A percentile compares a stretch with the other conserved stretches of the same genome.
Conservation (phyloP, 1,140 invertebrate species). For the Zaprionus tsacasi region DNA sequence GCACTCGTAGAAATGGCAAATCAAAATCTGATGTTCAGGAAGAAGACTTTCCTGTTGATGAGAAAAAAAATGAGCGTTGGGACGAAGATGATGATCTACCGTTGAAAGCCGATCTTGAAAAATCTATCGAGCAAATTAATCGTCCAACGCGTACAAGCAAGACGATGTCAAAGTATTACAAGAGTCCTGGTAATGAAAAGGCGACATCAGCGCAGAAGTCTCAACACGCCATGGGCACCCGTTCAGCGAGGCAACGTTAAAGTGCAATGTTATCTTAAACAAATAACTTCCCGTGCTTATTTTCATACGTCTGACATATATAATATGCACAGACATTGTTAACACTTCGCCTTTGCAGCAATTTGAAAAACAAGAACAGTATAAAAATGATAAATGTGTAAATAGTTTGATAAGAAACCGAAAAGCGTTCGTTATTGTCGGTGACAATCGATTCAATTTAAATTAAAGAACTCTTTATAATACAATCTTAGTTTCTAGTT, state of each 20-base stretch:
- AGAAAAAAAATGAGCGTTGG: slow-evolving; percentile 56
- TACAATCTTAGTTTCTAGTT: not conserved
- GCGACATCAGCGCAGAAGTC: slow-evolving; percentile 46
- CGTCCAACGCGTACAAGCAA: slow-evolving; percentile 74
- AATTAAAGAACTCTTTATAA: not conserved
- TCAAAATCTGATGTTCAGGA: slow-evolving; percentile 46
- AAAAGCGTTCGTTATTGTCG: slow-evolving; percentile 6
- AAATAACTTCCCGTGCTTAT: not conserved
- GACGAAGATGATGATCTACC: slow-evolving; percentile 73
- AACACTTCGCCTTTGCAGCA: slow-evolving; percentile 6
- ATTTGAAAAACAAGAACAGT: slow-evolving; percentile 24
- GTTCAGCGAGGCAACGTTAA: slow-evolving; percentile 65
- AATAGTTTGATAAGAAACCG: slow-evolving; percentile 58
- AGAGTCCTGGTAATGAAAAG: slow-evolving; percentile 56
- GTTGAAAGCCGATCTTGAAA: slow-evolving; percentile 61
- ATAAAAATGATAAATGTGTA: slow-evolving; percentile 23
- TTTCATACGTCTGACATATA: slow-evolving; percentile 13
- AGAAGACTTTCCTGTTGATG: slow-evolving; percentile 60
- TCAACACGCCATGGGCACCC: slow-evolving; percentile 70
- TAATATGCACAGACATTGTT: slow-evolving; percentile 51
- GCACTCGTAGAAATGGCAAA: slow-evolving; percentile 56
- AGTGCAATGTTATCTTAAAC: not conserved
- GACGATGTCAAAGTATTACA: slow-evolving; percentile 80
- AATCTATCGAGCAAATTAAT: slow-evolving; percentile 28
- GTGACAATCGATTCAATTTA: slow-evolving; percentile 6